phyloP scores from a whole-genome alignment of 2,888 invertebrate genomes.

The Nineta flava region DNA sequence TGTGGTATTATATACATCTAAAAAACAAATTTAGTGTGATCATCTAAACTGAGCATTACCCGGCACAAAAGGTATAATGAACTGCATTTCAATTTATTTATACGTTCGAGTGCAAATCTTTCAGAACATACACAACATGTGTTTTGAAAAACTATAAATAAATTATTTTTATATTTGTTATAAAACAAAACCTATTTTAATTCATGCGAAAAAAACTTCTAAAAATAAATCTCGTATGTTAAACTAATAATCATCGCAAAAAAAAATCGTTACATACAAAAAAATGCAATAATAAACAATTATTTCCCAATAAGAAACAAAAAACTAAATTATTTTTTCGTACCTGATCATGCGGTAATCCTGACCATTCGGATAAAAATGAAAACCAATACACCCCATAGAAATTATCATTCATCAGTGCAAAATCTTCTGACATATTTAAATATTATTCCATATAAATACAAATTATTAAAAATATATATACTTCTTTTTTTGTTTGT shows the following conservation, averaged over 20 bases:
- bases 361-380: conserved; percentile 48
- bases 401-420: too few species aligned
- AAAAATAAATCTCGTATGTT: neutral
- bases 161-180: neutral
- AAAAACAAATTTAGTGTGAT: too few species aligned
- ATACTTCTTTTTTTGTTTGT: too few species aligned
- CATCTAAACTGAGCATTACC: too few species aligned
- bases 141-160: neutral
- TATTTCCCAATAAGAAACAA: too few species aligned
- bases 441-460: neutral
- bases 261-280: neutral
- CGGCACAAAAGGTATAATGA: too few species aligned
- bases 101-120: too few species aligned
- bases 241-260: neutral
- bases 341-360: conserved; percentile 67
- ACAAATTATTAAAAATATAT: too few species aligned
- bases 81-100: too few species aligned
- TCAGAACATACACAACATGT: neutral
- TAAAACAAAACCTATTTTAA: neutral
- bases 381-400: conserved; percentile 50
- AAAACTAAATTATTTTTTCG: conserved; percentile 22
- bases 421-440: conserved; percentile 28
- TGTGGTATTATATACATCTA: too few species aligned
- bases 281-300: neutral
- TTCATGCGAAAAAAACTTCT: neutral